Conservation (phyloP, 2,797 vertebrate genomes). For the Chaenodraco wilsoni region DNA sequence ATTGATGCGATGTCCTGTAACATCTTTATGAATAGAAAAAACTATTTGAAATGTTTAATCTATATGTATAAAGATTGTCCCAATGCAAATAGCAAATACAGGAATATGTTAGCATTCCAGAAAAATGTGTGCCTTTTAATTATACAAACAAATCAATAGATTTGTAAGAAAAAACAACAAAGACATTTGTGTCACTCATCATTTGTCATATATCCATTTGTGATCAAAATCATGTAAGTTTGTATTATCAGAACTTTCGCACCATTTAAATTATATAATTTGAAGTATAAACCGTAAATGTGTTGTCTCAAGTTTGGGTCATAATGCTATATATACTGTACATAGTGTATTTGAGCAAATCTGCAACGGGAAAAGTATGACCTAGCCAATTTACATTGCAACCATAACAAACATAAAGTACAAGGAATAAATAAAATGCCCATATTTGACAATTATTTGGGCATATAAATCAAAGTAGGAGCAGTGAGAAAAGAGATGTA, state of each 20-base stretch:
- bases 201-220: neutral
- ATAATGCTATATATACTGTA: too few relatives aligned
- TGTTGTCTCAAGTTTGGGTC: neutral
- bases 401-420: too few relatives aligned
- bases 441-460: neutral
- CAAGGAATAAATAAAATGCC: neutral
- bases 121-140: too few relatives aligned
- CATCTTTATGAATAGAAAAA: too few relatives aligned
- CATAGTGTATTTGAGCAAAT: neutral
- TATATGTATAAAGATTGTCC: neutral
- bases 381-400: neutral
- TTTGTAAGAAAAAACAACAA: neutral
- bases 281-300: neutral
- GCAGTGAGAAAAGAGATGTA: slow-evolving; percentile 4
- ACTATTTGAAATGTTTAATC: neutral
- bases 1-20: neutral
- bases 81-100: neutral
- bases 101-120: neutral
- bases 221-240: neutral
- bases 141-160: too few relatives aligned
- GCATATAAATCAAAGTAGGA: neutral
- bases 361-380: neutral
- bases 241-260: neutral
- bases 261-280: neutral
- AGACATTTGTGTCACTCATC: neutral